Evolutionary conservation across 2,888 invertebrate genomes (phyloP), one percentile per base, ranked within the genome.

Genomic region (Drosophila neonasuta): DNA sequence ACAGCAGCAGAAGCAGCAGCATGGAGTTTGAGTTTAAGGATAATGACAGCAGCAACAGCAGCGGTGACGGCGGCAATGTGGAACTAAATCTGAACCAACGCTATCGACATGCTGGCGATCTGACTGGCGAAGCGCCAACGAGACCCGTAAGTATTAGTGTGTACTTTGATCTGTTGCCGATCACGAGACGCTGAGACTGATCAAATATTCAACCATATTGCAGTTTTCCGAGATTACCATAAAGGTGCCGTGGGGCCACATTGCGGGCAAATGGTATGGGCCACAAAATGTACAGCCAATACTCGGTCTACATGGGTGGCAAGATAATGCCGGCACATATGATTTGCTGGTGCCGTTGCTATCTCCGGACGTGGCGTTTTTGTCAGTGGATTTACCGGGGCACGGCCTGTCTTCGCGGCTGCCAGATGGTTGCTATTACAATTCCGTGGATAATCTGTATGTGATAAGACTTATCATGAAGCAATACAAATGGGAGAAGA

Each of bases 321-420:
- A 94, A 89, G 96, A 96, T 88, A 96, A 96, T 88, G 94, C 95
- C 3, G 94, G 94, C n/a, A 93, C 94, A 0, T 96, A 93, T 91
- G 95, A 96, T 89, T 92, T 93, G 0, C 83, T 96, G 39, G 93
- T 93, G 13, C 94, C 95, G 0, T 88, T 93, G 58, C 88, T 96
- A 29, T 90, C 92, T 17, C 87, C 91, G 32, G 88, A 92, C 52
- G 79, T 91, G 5, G 91, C 93, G 2, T 91, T 93, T 64, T 88
- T 96, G 5, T 93, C 95, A 0, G 89, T 95, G 8, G 95, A 95
- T 89, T 91, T 94, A 11, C 95, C 95, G 11, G 95, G 95, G 0
- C 95, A 96, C 89, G 96, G 96, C 0, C 81, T 92, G 4, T 95
- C 95, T 0, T 94, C 94, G 0, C 93, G 94, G 88, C 89, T 94